These are phyloP conservation scores for Oryzias dopingdopingensis DNA, from an alignment of 2,797 vertebrate species.

Conservation along the genomic window DNA sequence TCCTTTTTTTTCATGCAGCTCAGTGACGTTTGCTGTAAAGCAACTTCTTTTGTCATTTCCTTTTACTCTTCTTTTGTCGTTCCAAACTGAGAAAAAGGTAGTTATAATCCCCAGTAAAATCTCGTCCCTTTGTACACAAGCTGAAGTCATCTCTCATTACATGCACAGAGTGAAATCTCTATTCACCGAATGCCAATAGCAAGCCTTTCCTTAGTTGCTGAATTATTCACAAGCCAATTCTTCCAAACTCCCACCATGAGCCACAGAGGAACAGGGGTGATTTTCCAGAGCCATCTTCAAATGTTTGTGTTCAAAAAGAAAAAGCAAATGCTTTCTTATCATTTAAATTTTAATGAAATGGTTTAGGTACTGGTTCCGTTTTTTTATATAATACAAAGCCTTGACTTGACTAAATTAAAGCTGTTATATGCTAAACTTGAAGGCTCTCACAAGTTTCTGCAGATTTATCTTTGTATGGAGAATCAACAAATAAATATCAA, in stretches of 20 bases:
- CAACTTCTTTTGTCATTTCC: slow-evolving; percentile 40
- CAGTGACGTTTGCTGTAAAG: slow-evolving; percentile 52
- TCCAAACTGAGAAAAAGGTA: slow-evolving; percentile 26
- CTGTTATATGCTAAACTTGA: neutral
- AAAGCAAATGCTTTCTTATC: slow-evolving; percentile 23
- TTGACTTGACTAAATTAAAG: slow-evolving; percentile 23
- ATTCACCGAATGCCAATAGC: slow-evolving; percentile 31
- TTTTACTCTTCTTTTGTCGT: slow-evolving; percentile 15
- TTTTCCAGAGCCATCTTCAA: slow-evolving; percentile 31
- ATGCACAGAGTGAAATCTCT: slow-evolving; percentile 34
- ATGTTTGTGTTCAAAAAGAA: slow-evolving; percentile 29
- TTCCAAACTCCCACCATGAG: slow-evolving; percentile 28
- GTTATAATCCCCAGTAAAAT: slow-evolving; percentile 25
- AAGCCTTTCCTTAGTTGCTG: slow-evolving; percentile 30
- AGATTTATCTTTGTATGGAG: neutral
- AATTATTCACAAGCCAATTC: slow-evolving; percentile 56
- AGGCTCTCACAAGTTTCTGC: neutral
- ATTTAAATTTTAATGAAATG: slow-evolving; percentile 33
- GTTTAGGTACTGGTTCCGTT: slow-evolving; percentile 15
- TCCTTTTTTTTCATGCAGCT: slow-evolving; percentile 59
- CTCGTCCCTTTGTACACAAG: slow-evolving; percentile 19
- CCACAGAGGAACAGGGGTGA: slow-evolving; percentile 25
- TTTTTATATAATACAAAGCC: slow-evolving; percentile 5
- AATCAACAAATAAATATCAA: neutral
- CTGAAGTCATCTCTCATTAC: slow-evolving; percentile 28